Percentiles rank a stretch among this genome's conserved stretches.
phyloP scores from a whole-genome alignment of 92 coral and sea anemone species.

The Epizoanthus stellaris region DNA sequence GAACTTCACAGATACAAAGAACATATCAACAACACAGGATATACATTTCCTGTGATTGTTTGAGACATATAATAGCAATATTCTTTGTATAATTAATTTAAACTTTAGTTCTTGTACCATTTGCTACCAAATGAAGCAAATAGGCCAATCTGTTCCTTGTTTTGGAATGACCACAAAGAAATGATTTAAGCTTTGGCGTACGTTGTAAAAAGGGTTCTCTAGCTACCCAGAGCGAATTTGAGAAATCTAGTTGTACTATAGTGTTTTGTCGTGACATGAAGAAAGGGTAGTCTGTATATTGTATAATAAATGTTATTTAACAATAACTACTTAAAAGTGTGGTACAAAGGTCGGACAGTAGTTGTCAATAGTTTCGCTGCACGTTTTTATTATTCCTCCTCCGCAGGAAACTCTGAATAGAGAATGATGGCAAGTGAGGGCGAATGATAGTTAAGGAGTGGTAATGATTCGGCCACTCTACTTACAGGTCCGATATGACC shows the following conservation, averaged over 20 bases:
- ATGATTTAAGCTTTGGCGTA: slow-evolving; percentile 9
- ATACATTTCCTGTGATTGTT: background rate
- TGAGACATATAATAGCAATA: background rate
- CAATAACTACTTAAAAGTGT: background rate
- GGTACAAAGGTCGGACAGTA: too few species aligned
- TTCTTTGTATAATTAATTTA: slow-evolving; percentile 21
- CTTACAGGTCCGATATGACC: too few species aligned
- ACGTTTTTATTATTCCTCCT: too few species aligned
- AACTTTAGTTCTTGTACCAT: background rate
- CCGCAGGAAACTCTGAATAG: too few species aligned
- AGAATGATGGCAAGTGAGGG: too few species aligned
- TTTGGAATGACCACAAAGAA: slow-evolving; percentile 6
- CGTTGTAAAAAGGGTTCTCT: slow-evolving; percentile 41
- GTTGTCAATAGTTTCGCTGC: too few species aligned
- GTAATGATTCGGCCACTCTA: too few species aligned
- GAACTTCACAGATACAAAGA: slow-evolving; percentile 44
- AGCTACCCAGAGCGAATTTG: slow-evolving; percentile 24
- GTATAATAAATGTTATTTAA: slow-evolving; percentile 25
- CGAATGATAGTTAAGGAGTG: too few species aligned
- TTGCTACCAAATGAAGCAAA: slow-evolving; percentile 7
- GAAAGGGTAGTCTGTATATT: slow-evolving; percentile 10
- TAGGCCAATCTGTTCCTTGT: background rate
- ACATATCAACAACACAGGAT: slow-evolving; percentile 9
- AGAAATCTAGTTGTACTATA: slow-evolving; percentile 34
- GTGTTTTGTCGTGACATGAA: background rate